Conservation (phyloP, 2,797 vertebrate genomes). For the Steatocranus sp. region DNA sequence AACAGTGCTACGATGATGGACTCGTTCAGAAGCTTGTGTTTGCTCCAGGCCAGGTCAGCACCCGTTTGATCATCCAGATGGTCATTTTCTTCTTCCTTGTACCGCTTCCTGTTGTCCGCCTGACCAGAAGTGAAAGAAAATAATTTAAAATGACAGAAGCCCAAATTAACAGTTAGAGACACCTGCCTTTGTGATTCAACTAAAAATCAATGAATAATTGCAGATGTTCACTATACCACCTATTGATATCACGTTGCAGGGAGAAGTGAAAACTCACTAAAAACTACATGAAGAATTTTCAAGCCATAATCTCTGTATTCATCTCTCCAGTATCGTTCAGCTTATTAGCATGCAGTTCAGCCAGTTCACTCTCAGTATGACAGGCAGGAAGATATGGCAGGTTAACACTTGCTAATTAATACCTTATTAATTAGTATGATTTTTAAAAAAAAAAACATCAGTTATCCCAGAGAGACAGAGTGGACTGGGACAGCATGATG, state of each 20-base stretch:
- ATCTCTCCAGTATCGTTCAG: neutral
- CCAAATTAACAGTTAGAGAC: neutral
- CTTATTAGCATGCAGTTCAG: conserved; percentile 35
- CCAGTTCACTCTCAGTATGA: conserved; percentile 14
- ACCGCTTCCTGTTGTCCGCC: conserved; percentile 94
- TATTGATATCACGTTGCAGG: neutral
- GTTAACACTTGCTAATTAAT: conserved; percentile 23
- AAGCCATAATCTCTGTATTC: neutral
- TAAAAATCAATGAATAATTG: neutral
- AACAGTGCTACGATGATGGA: conserved; percentile 96
- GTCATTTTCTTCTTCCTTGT: conserved; percentile 94
- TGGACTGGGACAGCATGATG: conserved; percentile 12
- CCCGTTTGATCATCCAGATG: conserved; percentile 87
- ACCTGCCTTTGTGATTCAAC: neutral
- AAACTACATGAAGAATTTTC: neutral
- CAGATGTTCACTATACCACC: neutral
- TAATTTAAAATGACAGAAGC: neutral
- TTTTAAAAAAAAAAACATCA: neutral
- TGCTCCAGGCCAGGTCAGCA: conserved; percentile 90
- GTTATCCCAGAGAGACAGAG: conserved; percentile 8
- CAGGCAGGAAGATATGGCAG: conserved; percentile 12
- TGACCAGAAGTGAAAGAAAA: conserved; percentile 39
- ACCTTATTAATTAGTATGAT: conserved; percentile 17
- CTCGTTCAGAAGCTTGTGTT: conserved; percentile 94
- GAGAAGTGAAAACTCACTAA: neutral